These are phyloP conservation scores for Boleophthalmus pectinirostris DNA, from an alignment of 2,113 vertebrate species.

Conservation along the genomic window DNA sequence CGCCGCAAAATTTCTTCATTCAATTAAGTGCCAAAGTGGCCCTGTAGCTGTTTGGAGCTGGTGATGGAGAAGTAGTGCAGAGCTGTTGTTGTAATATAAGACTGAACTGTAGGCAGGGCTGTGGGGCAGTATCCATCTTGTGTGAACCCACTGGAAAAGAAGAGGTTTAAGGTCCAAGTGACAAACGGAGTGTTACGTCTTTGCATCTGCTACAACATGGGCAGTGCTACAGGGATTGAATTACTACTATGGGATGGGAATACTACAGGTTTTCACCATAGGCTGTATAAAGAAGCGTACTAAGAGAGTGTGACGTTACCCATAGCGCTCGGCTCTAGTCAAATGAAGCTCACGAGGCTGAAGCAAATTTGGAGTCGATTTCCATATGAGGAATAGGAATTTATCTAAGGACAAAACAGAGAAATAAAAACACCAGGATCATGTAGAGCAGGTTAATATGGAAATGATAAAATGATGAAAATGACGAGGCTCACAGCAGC, in stretches of 20 bases:
- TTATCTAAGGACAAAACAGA: no score
- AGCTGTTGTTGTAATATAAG: constrained; percentile 21
- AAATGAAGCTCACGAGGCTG: no score
- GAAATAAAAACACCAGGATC: no score
- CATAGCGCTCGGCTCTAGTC: no score
- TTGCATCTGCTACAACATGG: background rate
- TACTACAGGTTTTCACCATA: no score
- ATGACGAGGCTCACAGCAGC: no score
- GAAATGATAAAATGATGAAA: no score
- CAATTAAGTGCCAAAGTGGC: constrained; percentile 49
- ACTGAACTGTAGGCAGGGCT: background rate
- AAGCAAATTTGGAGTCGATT: no score
- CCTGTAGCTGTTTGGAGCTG: constrained; percentile 18
- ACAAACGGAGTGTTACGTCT: constrained; percentile 12
- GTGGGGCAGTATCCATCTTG: constrained; percentile 21
- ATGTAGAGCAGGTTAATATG: no score
- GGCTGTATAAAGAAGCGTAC: no score
- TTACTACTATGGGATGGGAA: background rate
- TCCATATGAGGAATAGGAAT: no score
- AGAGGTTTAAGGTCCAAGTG: constrained; percentile 7
- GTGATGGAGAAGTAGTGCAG: constrained; percentile 39
- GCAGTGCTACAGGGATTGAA: background rate
- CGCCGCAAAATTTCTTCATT: constrained; percentile 43
- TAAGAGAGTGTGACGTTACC: no score
- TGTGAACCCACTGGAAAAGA: constrained; percentile 21